phyloP scores from a whole-genome alignment of 1,140 invertebrate genomes.

The Akabosia matsudoensis region DNA sequence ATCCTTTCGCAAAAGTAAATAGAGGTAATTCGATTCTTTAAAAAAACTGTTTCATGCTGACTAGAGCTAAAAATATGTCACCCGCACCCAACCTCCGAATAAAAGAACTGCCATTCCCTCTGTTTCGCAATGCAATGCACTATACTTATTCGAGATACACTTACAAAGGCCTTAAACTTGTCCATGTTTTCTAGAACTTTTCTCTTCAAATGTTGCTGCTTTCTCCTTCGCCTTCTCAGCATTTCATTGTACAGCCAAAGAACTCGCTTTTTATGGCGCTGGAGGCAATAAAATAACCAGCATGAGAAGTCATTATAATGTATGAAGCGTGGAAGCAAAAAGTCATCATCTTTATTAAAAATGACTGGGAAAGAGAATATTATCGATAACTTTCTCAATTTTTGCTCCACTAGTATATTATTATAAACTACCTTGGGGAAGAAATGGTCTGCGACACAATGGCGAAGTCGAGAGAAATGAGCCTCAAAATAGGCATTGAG shows the following conservation, averaged over 20 bases:
- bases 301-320: background rate
- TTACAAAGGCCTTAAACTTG: conserved; percentile 20
- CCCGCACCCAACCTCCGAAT: background rate
- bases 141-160: background rate
- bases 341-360: too few species aligned
- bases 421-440: conserved; percentile 34
- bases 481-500: conserved; percentile 37
- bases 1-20: background rate
- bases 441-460: conserved; percentile 42
- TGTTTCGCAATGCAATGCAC: background rate
- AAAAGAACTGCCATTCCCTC: background rate
- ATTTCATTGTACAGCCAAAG: conserved; percentile 45
- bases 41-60: background rate
- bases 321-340: background rate
- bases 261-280: conserved; percentile 40
- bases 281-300: conserved; percentile 6
- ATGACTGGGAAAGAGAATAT: too few species aligned
- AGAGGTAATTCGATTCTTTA: background rate
- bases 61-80: background rate
- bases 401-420: too few species aligned
- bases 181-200: conserved; percentile 32
- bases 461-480: conserved; percentile 26
- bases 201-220: conserved; percentile 30
- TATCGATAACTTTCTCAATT: too few species aligned
- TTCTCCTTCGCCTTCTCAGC: conserved; percentile 31